Conservation (phyloP, 2,797 vertebrate genomes). For the Epinephelus coioides region DNA sequence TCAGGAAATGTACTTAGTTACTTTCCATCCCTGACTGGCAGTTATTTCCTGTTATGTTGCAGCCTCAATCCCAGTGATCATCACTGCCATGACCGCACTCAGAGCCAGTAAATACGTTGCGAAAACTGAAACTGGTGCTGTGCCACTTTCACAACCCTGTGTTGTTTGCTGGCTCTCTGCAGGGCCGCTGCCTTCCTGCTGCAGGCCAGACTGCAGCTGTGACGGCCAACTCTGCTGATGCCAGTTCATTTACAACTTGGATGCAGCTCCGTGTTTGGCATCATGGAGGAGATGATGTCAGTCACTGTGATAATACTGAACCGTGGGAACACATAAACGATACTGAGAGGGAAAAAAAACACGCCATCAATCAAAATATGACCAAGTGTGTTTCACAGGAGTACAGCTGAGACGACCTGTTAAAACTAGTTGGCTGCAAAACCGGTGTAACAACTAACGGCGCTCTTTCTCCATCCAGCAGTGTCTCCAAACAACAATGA, state of each 20-base stretch:
- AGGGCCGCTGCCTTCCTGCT: conserved; percentile 5
- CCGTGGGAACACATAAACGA: conserved; percentile 5
- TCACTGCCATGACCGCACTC: not conserved
- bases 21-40: conserved; percentile 3
- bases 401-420: conserved; percentile 20
- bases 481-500: conserved; percentile 13
- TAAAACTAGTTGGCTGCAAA: conserved; percentile 43
- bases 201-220: conserved; percentile 31
- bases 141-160: conserved; percentile 40
- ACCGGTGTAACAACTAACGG: conserved; percentile 67
- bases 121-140: conserved; percentile 56
- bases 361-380: not conserved
- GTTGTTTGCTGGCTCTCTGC: conserved; percentile 22
- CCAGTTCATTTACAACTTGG: conserved; percentile 45
- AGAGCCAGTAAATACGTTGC: conserved; percentile 33
- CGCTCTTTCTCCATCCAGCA: not conserved
- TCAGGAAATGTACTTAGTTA: no score
- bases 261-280: conserved; percentile 1
- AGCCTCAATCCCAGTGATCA: conserved; percentile 33
- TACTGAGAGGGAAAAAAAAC: conserved; percentile 2
- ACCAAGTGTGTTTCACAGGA: conserved; percentile 3
- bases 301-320: conserved; percentile 3
- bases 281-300: conserved; percentile 15
- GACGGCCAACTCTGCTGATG: not conserved
- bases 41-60: conserved; percentile 17